These are phyloP conservation scores for Scolopax mira DNA, from an alignment of 2,113 vertebrate genomes.

Conservation along the genomic window DNA sequence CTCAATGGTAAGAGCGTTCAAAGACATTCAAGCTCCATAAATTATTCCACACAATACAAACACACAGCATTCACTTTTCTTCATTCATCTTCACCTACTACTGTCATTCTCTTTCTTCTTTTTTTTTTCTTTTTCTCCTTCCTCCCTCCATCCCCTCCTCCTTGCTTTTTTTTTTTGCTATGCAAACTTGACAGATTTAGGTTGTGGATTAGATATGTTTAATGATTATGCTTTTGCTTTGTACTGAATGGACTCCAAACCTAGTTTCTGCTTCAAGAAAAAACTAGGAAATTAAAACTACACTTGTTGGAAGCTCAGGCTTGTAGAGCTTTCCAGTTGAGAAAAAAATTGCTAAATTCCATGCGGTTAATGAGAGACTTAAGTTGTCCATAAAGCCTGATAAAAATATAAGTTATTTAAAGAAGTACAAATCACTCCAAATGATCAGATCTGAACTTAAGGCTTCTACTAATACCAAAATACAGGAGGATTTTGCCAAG, in stretches of 20 bases:
- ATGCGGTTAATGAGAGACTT: background rate
- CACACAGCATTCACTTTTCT: background rate
- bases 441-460: background rate
- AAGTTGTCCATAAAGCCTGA: background rate
- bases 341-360: background rate
- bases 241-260: background rate
- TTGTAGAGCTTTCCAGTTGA: background rate
- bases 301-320: background rate
- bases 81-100: background rate
- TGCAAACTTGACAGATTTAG: background rate
- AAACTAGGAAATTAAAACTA: background rate
- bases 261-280: background rate
- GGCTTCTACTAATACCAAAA: background rate
- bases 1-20: background rate
- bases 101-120: background rate
- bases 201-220: background rate
- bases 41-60: conserved; percentile 9
- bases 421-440: background rate
- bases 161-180: background rate
- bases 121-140: background rate
- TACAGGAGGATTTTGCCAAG: background rate
- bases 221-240: background rate
- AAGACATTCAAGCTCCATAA: background rate
- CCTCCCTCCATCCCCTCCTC: fast-evolving
- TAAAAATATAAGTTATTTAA: background rate